A percentile compares a stretch with the other conserved stretches of the same genome.
phyloP scores from a whole-genome alignment of 2,888 invertebrate genomes.

The Drosophila nr. perissopoda region DNA sequence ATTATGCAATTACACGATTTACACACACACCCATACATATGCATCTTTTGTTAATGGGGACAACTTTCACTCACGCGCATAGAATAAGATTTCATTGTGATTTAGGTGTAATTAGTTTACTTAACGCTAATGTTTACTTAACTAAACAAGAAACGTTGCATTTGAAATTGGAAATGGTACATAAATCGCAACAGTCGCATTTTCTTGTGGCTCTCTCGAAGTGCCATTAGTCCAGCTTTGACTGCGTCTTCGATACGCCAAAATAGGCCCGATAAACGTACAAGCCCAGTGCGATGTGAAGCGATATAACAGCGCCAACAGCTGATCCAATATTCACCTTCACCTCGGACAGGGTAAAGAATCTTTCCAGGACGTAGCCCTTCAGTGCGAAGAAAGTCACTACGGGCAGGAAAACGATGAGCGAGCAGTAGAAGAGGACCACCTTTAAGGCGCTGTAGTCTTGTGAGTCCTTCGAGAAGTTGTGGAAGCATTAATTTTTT shows the following conservation, averaged over 20 bases:
- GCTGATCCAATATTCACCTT: conserved; percentile 92
- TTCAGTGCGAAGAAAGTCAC: conserved; percentile 90
- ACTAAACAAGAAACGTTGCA: conserved; percentile 53
- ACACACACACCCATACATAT: conserved; percentile 26
- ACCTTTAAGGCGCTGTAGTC: conserved; percentile 91
- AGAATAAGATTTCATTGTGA: conserved; percentile 14
- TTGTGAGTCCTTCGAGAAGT: conserved; percentile 83
- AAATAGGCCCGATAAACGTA: conserved; percentile 93
- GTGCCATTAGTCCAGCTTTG: conserved; percentile 56
- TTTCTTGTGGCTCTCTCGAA: background rate
- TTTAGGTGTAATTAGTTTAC: conserved; percentile 51
- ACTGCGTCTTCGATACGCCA: conserved; percentile 72
- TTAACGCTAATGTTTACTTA: conserved; percentile 53
- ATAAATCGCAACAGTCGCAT: conserved; percentile 34
- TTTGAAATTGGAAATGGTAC: conserved; percentile 59
- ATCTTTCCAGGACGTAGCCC: conserved; percentile 89
- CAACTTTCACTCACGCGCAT: conserved; percentile 42
- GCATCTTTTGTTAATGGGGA: conserved; percentile 28
- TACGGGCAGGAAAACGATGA: conserved; percentile 91
- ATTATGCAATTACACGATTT: conserved; percentile 63
- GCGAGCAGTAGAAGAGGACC: conserved; percentile 90
- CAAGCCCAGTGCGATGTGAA: conserved; percentile 91
- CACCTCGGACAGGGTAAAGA: conserved; percentile 86
- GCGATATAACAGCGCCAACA: conserved; percentile 89
- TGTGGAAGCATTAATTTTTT: background rate